phyloP scores from a whole-genome alignment of 2,113 vertebrate species.

The Cricetomys ansorgei region DNA sequence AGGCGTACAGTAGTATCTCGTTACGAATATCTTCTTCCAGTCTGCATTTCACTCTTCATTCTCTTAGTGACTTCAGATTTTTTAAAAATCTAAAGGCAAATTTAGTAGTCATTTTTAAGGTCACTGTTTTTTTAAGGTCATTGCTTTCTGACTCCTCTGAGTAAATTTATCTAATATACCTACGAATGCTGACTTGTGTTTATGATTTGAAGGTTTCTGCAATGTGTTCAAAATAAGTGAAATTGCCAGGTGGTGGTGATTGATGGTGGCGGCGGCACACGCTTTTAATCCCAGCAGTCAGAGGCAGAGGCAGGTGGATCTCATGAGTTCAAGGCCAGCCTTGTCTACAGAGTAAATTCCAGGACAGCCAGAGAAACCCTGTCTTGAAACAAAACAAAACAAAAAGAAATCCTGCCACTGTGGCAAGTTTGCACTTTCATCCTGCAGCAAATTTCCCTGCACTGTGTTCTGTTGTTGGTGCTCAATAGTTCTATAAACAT shows the following conservation, averaged over 20 bases:
- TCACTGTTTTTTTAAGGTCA: neutral
- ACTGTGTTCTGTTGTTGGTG: neutral
- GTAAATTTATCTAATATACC: neutral
- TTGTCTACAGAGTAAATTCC: too few species aligned
- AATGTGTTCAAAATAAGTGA: neutral
- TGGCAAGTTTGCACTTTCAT: neutral
- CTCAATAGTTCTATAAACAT: neutral
- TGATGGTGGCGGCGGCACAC: too few species aligned
- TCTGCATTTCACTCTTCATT: slow-evolving; percentile 16
- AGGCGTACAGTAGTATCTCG: neutral
- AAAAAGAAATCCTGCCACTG: neutral
- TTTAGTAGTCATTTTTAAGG: neutral
- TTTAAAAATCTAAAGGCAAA: slow-evolving; percentile 40
- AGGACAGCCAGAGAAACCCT: too few species aligned
- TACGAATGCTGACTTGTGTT: neutral
- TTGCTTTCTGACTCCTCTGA: neutral
- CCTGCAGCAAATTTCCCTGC: neutral
- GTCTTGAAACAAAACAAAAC: too few species aligned
- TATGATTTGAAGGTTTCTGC: neutral
- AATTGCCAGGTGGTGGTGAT: too few species aligned
- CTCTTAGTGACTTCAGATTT: neutral
- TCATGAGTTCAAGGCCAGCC: too few species aligned
- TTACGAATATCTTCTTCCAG: slow-evolving; percentile 14
- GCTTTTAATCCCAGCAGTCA: too few species aligned
- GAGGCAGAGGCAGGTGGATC: too few species aligned